Evolutionary conservation across 2,113 vertebrate genomes (phyloP), one percentile per base, ranked within the genome.

Genomic region (Pao palembangensis): DNA sequence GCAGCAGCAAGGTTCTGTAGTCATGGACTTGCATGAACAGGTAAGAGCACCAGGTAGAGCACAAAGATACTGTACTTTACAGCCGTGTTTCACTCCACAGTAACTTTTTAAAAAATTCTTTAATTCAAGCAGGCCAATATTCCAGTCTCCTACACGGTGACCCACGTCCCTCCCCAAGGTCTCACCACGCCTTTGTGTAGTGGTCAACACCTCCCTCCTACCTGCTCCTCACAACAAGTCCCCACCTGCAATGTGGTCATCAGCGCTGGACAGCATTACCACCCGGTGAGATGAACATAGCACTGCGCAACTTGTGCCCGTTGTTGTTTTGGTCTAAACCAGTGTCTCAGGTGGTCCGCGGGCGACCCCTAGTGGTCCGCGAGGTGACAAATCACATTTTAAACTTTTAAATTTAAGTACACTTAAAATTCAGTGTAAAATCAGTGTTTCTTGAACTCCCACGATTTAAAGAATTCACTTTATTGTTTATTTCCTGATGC

Each of bases 21-120:
- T 98, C 81, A 91, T 99, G 88, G 96, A 98, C 85, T 90, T 98
- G 59, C 96, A 98, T 23, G 96, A 98, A 67, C 96, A 96, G 93
- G 96, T 98, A 15, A 25, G 55, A 28, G 6, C 25, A 28, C 25
- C 25, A 28, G 25, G 44, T 3, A 46, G 3, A 16, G 44, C 44
- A 17, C 21, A 3, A 6, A 8, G 12, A 14, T 6, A 49, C 10
- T 5, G 2, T 6, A 8, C 20, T 16, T 11, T n/a, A 3, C 25
- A 20, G 38, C 34, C 16, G 20, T 46, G 34, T 12, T 47, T 5
- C 44, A 6, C 20, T 41, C 7, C 10, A 0, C 44, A 38, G 58
- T 61, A 67, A 69, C 67, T 41, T 7, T 64, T 46, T 7, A 63
- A 5, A 69, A 38, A 21, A 25, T 65, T 17, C 13, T 14, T 15